These are phyloP conservation scores for Orthonyx spaldingii DNA, from an alignment of 2,113 vertebrate species.

Conservation along the genomic window DNA sequence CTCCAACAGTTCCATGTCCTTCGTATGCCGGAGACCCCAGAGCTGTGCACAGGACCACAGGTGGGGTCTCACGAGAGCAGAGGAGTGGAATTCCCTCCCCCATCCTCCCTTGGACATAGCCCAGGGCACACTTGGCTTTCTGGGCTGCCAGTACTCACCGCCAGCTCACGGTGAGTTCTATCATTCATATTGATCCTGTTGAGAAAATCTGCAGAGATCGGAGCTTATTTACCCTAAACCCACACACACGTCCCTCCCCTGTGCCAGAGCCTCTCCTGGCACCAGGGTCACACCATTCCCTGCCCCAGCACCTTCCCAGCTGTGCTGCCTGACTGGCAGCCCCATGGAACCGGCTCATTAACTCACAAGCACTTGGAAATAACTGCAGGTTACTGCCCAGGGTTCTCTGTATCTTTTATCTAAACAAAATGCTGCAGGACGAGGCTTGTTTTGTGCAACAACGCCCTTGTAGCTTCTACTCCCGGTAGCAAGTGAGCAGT, in stretches of 20 bases:
- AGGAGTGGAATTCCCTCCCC: not conserved
- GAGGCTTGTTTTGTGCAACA: not conserved
- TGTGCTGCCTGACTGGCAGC: not conserved
- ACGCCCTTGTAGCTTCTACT: not conserved
- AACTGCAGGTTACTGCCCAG: not conserved
- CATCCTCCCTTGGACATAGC: not conserved
- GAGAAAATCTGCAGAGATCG: not conserved
- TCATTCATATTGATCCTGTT: rapidly evolving
- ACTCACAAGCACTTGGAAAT: not conserved
- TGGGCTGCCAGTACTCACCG: rapidly evolving
- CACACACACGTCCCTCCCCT: rapidly evolving
- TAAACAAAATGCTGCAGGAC: conserved; percentile 11
- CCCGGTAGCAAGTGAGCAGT: not conserved
- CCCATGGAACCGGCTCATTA: not conserved
- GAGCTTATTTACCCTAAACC: not conserved
- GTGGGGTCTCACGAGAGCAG: not conserved
- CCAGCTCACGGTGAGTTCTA: not conserved
- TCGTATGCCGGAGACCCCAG: not conserved
- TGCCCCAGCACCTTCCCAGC: not conserved
- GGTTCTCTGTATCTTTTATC: not conserved
- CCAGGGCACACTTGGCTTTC: not conserved
- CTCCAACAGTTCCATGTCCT: not conserved
- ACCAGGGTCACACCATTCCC: rapidly evolving
- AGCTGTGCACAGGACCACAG: not conserved
- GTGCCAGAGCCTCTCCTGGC: not conserved